These are phyloP conservation scores for Agonopterix heracliana DNA, from an alignment of 2,888 invertebrate genomes.

Conservation along the genomic window DNA sequence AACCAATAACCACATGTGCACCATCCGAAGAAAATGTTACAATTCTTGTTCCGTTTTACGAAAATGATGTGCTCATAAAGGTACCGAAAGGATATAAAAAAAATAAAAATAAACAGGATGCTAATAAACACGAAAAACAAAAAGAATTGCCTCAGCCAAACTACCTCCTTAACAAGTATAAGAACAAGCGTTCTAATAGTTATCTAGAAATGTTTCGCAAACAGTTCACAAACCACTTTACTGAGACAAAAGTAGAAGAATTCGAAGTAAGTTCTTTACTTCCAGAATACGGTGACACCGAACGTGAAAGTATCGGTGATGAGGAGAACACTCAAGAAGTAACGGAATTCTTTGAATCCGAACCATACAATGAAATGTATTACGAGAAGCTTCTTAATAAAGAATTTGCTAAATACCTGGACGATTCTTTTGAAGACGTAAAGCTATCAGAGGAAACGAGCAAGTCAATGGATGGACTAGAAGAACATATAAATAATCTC, in stretches of 20 bases:
- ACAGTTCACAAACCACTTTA: conserved; percentile 32
- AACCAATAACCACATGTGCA: conserved; percentile 24
- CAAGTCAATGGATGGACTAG: conserved; percentile 25
- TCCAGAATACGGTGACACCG: conserved; percentile 64
- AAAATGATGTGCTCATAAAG: conserved; percentile 64
- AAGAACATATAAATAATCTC: conserved; percentile 35
- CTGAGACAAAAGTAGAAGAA: conserved; percentile 17
- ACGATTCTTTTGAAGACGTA: conserved; percentile 28
- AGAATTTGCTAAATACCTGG: conserved; percentile 35
- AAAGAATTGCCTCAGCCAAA: conserved; percentile 28
- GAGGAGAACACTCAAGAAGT: conserved; percentile 25
- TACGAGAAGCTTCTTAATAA: conserved; percentile 54
- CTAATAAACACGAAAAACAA: conserved; percentile 21
- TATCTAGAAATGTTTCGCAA: conserved; percentile 63
- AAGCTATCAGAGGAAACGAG: not conserved
- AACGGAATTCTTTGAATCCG: conserved; percentile 55
- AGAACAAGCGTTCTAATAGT: conserved; percentile 32
- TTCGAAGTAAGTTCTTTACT: conserved; percentile 56
- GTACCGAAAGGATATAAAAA: conserved; percentile 45
- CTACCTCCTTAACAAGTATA: conserved; percentile 54
- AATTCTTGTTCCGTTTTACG: conserved; percentile 66
- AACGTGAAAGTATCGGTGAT: conserved; percentile 54
- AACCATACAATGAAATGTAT: conserved; percentile 63
- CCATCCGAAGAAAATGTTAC: conserved; percentile 45
- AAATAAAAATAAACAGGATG: conserved; percentile 28